Evolutionary conservation across 1,140 invertebrate genomes (phyloP).

Genomic region (Cyclina sinensis): DNA sequence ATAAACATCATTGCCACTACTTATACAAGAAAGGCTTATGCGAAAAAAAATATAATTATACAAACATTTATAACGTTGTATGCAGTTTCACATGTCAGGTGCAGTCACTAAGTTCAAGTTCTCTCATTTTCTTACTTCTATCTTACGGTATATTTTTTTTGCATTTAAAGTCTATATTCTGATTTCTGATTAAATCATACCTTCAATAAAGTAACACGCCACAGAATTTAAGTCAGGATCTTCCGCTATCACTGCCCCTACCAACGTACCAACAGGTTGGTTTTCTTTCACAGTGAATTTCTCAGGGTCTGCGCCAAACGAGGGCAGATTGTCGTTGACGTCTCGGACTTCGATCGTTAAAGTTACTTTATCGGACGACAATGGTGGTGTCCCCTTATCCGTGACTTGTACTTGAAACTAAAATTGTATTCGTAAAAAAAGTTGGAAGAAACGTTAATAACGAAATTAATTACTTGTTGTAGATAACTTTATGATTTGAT

Average conservation of each 20-base stretch:
- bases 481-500: no score
- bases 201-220: slow-evolving; percentile 45
- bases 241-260: not conserved
- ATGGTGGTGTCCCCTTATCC: slow-evolving; percentile 26
- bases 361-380: slow-evolving; percentile 13
- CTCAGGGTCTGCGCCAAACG: not conserved
- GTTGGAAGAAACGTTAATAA: no score
- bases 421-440: no score
- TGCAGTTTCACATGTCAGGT: no score
- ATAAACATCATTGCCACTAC: no score
- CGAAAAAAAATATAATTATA: no score
- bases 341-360: slow-evolving; percentile 43
- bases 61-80: no score
- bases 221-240: slow-evolving; percentile 32
- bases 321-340: slow-evolving; percentile 28
- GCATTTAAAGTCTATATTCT: no score
- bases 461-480: no score
- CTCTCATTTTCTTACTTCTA: no score
- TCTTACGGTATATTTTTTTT: not conserved
- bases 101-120: no score
- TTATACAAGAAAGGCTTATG: no score
- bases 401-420: slow-evolving; percentile 57
- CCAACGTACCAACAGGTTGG: not conserved
- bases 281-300: slow-evolving; percentile 34
- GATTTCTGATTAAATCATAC: not conserved